These are phyloP conservation scores for Palloptera scutellata DNA, from an alignment of 2,888 invertebrate species.

Conservation along the genomic window DNA sequence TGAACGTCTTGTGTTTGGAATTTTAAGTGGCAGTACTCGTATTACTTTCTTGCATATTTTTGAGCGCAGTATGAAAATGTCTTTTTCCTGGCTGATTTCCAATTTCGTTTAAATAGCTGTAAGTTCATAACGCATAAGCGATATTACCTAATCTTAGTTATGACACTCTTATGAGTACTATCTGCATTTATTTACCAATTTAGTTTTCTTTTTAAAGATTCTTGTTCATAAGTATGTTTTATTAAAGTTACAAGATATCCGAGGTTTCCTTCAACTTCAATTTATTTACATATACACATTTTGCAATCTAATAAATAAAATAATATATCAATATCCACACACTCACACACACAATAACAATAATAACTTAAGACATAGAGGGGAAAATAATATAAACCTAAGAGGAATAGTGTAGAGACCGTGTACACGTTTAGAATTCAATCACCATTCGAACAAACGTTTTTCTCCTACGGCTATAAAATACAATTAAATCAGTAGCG, in stretches of 20 bases:
- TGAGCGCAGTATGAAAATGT: background rate
- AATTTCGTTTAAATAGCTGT: background rate
- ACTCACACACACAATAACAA: no score
- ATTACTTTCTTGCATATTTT: background rate
- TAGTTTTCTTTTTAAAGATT: no score
- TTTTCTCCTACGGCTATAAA: conserved; percentile 9
- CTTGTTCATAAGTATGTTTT: no score
- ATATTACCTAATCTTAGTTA: no score
- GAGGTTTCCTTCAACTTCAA: background rate
- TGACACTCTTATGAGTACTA: no score
- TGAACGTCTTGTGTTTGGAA: conserved; percentile 5
- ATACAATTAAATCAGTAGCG: background rate
- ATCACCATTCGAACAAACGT: background rate
- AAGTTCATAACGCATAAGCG: background rate
- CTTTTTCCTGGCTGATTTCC: background rate
- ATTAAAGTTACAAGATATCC: background rate
- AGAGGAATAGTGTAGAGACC: no score
- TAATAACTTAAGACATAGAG: no score
- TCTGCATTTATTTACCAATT: no score
- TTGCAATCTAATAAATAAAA: background rate
- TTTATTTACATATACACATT: no score
- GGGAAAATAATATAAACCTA: no score
- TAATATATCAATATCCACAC: background rate
- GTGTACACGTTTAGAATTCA: background rate
- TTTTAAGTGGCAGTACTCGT: conserved; percentile 20